Evolutionary conservation across 2,888 invertebrate genomes (phyloP).

Genomic region (Agrotis exclamationis): DNA sequence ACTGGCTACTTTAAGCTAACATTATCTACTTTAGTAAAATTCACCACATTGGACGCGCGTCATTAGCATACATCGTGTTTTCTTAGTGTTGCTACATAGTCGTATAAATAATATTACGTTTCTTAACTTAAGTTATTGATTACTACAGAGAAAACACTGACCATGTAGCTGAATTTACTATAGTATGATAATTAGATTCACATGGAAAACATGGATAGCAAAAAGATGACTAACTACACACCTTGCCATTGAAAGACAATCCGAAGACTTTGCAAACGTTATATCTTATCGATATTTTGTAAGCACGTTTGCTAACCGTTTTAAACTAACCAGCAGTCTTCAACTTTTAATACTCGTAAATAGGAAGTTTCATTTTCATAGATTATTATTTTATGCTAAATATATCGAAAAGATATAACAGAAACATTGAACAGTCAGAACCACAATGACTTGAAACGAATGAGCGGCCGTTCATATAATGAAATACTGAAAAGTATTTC

Average conservation of each 20-base stretch:
- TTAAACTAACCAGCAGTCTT: slow-evolving; percentile 52
- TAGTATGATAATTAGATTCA: slow-evolving; percentile 11
- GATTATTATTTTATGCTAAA: slow-evolving; percentile 12
- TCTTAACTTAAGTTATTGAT: slow-evolving; percentile 23
- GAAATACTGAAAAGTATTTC: slow-evolving; percentile 2
- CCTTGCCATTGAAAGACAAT: slow-evolving; percentile 5
- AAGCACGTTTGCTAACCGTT: slow-evolving; percentile 23
- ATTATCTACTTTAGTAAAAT: slow-evolving; percentile 37
- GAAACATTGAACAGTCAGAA: slow-evolving; percentile 8
- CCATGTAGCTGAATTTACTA: slow-evolving; percentile 42
- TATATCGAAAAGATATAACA: slow-evolving; percentile 46
- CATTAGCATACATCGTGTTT: neutral
- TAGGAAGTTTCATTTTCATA: slow-evolving; percentile 19
- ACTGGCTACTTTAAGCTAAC: slow-evolving; percentile 5
- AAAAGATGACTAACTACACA: slow-evolving; percentile 4
- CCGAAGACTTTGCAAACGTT: neutral
- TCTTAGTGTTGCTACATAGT: slow-evolving; percentile 2
- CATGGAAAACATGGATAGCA: slow-evolving; percentile 25
- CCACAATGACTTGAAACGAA: neutral
- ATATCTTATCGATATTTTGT: slow-evolving; percentile 49
- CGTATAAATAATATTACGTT: slow-evolving; percentile 36
- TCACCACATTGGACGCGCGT: slow-evolving; percentile 32
- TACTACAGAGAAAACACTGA: slow-evolving; percentile 26
- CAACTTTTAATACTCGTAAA: slow-evolving; percentile 31
- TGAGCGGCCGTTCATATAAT: neutral